Conservation (phyloP, 2,888 invertebrate genomes). For the Argyresthia albistria region DNA sequence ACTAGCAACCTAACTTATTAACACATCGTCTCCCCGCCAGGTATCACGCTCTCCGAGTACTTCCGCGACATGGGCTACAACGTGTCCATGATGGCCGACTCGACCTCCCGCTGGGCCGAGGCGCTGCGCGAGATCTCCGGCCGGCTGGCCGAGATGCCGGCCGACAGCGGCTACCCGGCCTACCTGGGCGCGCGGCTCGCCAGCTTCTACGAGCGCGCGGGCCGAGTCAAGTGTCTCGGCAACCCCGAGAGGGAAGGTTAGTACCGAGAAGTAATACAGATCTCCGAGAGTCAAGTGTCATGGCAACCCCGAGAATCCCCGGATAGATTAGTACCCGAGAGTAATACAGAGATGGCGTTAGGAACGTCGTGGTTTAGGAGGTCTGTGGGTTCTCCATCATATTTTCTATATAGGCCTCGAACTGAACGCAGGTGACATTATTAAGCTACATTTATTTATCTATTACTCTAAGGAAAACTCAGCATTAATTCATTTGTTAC, state of each 20-base stretch:
- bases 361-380: too few relatives aligned
- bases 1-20: too few relatives aligned
- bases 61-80: slow-evolving; percentile 99
- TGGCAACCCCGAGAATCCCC: too few relatives aligned
- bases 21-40: slow-evolving; percentile 39
- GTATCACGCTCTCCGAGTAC: slow-evolving; percentile 99
- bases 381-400: too few relatives aligned
- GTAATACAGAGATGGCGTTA: too few relatives aligned
- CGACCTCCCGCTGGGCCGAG: slow-evolving; percentile 99
- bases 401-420: too few relatives aligned
- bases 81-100: slow-evolving; percentile 99
- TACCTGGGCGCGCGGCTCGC: slow-evolving; percentile 98
- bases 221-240: slow-evolving; percentile 96
- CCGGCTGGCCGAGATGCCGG: slow-evolving; percentile 99
- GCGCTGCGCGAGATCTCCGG: slow-evolving; percentile 99
- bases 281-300: too few relatives aligned
- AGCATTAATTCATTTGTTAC: too few relatives aligned
- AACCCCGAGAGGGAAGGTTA: slow-evolving; percentile 95
- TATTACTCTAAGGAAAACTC: too few relatives aligned
- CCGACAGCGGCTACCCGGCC: slow-evolving; percentile 98
- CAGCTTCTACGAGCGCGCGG: slow-evolving; percentile 99
- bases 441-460: too few relatives aligned
- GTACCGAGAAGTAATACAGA: slow-evolving; percentile 5
- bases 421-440: too few relatives aligned
- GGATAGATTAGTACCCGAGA: too few relatives aligned